phyloP scores from a whole-genome alignment of 2,888 invertebrate genomes.

The Chromoteleia sp. region DNA sequence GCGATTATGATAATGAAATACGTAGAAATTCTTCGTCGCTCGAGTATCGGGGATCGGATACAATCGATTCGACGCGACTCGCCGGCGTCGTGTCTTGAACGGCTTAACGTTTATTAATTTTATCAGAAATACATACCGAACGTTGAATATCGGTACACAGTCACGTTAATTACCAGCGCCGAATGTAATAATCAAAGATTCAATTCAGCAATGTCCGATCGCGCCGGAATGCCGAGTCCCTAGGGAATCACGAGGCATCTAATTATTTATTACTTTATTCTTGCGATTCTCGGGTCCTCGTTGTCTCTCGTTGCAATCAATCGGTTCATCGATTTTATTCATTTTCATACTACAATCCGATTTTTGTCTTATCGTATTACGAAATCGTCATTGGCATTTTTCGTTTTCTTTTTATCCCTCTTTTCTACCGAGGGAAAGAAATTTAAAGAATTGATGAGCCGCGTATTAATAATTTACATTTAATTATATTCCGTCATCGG shows the following conservation, averaged over 20 bases:
- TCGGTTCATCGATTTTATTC: constrained; percentile 68
- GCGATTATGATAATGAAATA: not conserved
- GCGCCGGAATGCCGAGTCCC: constrained; percentile 71
- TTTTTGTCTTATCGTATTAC: constrained; percentile 44
- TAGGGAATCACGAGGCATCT: constrained; percentile 72
- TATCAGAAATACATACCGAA: constrained; percentile 77
- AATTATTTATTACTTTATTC: constrained; percentile 75
- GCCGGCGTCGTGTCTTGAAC: constrained; percentile 60
- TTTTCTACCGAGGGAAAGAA: not conserved
- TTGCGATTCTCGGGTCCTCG: constrained; percentile 50
- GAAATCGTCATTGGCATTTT: constrained; percentile 11
- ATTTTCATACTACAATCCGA: constrained; percentile 35
- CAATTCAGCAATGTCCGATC: constrained; percentile 77
- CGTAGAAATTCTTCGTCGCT: constrained; percentile 24
- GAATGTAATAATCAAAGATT: constrained; percentile 76
- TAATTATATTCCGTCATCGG: constrained; percentile 51
- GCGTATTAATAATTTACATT: constrained; percentile 56
- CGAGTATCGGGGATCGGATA: constrained; percentile 24
- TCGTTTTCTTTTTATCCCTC: not conserved
- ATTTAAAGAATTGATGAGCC: constrained; percentile 13
- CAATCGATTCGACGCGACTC: constrained; percentile 33
- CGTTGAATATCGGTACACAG: constrained; percentile 72
- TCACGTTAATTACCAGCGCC: constrained; percentile 70
- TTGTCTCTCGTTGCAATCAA: constrained; percentile 61
- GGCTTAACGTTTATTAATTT: constrained; percentile 81